Conservation (phyloP, 2,797 vertebrate species). For the Spondyliosoma cantharus region DNA sequence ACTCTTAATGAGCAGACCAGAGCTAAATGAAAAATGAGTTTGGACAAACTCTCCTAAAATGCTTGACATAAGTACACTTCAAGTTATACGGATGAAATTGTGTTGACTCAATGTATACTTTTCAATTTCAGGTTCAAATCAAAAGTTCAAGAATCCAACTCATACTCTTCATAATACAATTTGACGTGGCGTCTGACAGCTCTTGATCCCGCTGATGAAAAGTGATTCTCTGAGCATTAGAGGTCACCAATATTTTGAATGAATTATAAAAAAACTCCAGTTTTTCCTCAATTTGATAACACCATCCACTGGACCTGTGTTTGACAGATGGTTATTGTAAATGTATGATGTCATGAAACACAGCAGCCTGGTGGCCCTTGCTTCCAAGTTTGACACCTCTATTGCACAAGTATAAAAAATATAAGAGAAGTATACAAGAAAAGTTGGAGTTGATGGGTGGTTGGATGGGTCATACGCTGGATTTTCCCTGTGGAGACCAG, state of each 20-base stretch:
- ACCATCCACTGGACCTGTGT: background rate
- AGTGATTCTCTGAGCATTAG: background rate
- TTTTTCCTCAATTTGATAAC: background rate
- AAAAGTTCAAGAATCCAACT: background rate
- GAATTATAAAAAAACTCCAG: background rate
- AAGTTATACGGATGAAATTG: background rate
- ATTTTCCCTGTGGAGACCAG: no score
- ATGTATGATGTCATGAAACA: background rate
- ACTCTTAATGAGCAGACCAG: constrained; percentile 2
- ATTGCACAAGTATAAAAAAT: no score
- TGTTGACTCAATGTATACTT: background rate
- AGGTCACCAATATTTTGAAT: background rate
- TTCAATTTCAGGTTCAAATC: background rate
- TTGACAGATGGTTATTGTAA: background rate
- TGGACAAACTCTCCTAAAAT: background rate
- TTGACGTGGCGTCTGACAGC: background rate
- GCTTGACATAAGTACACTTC: background rate
- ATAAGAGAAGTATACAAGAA: no score
- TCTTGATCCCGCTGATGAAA: background rate
- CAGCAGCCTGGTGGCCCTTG: no score
- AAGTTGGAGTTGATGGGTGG: no score
- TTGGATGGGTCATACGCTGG: no score
- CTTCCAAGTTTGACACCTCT: no score
- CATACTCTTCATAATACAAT: background rate
- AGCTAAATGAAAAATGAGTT: background rate